A percentile compares a stretch with the other conserved stretches of the same genome.
These are phyloP conservation scores for Lagopus muta DNA, from an alignment of 2,113 vertebrate species.

Conservation along the genomic window DNA sequence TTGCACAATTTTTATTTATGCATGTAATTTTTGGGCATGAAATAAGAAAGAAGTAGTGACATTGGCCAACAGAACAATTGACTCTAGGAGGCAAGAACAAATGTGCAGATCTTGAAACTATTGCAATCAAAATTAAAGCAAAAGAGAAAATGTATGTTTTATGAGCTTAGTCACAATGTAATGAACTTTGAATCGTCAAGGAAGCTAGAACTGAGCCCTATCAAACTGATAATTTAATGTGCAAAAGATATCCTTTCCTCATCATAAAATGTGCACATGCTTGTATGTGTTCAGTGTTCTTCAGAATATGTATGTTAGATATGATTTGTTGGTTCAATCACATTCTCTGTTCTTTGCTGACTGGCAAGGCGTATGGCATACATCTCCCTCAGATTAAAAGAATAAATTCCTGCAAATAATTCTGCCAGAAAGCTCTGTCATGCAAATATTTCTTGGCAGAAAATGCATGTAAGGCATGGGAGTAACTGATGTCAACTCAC, in stretches of 20 bases:
- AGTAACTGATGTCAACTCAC: conserved; percentile 6
- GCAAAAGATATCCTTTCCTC: neutral
- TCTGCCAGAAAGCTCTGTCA: neutral
- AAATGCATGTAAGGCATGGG: neutral
- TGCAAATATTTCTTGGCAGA: neutral
- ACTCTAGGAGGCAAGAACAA: neutral
- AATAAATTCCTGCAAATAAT: neutral
- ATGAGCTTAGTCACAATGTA: conserved; percentile 14
- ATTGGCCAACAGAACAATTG: neutral
- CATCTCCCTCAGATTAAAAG: neutral
- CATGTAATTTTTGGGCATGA: neutral
- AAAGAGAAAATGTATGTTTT: neutral
- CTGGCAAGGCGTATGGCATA: accelerated
- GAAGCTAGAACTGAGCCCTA: neutral
- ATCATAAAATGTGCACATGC: neutral
- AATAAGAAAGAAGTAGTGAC: neutral
- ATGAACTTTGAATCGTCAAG: neutral
- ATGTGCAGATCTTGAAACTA: neutral
- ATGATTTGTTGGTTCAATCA: neutral
- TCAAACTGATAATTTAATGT: neutral
- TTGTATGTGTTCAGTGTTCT: neutral
- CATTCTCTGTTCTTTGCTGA: neutral
- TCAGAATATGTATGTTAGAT: neutral
- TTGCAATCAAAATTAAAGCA: neutral
- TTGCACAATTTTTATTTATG: neutral